Base-by-base conservation (phyloP, 2,113 vertebrate species). In the Himantopus leucocephalus region DNA sequence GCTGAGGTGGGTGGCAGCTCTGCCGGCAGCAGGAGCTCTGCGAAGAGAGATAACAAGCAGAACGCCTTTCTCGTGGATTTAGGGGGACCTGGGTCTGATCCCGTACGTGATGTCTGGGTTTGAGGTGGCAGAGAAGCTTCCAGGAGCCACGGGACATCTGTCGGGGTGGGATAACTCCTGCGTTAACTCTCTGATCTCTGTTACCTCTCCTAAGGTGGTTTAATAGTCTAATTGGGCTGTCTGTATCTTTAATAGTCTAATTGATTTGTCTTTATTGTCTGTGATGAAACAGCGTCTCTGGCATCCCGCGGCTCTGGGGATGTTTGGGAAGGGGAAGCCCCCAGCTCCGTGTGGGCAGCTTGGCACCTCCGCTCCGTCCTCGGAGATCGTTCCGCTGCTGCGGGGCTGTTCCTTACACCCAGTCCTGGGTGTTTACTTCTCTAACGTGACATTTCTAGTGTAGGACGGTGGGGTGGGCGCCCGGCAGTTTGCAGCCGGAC, bases 401-500 rank as follows among this genome's bases (percentile, higher is more conserved):
- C 0, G 16, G 18, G 62, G 29, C 45, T 41, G 22, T 63, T 73
- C 77, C 52, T 59, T 63, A n/a, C 9, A 3, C 45, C 29, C 24
- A 10, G 21, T 4, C 53, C 21, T 29, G 26, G 26, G 4, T 1
- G 11, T n/a, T 66, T 3, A 7, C 8, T 53, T n/a, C 52, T 67
- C 45, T 12, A 5, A 24, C 0, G 4, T 10, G 17, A 14, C 7
- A 24, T 41, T 29, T 66, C 29, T 30, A 5, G 2, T 1, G 2
- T 2, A 47, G 37, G 45, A 9, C 0, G 1, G 15, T 43, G 41
- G 15, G 19, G 29, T 0, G 5, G 55, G 30, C 1, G 2, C 66
- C 60, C 20, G 7, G 43, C 35, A 5, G 37, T 14, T 72, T 8
- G 24, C 45, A n/a, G 59, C 53, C 34, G 85, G 66, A 7, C 8